A percentile compares a stretch with the other conserved stretches of the same genome.
Evolutionary conservation across 2,113 vertebrate species (phyloP).

Genomic region (Spea bombifrons): DNA sequence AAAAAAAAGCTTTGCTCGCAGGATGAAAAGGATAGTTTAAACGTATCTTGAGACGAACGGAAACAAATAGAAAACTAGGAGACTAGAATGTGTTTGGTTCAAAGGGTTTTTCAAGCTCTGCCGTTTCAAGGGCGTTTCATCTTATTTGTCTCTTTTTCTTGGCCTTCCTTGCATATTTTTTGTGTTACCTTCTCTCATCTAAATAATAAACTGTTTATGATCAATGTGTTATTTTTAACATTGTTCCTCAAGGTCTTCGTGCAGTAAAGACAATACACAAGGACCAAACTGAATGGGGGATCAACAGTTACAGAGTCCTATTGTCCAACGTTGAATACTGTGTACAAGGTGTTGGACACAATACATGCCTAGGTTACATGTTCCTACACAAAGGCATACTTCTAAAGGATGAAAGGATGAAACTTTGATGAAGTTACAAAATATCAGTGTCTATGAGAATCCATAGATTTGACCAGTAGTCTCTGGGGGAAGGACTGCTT

Average conservation of each 20-base stretch:
- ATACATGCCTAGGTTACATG: too few species aligned
- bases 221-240: slow-evolving; percentile 35
- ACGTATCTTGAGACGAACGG: slow-evolving; percentile 40
- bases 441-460: too few species aligned
- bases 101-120: slow-evolving; percentile 51
- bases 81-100: slow-evolving; percentile 44
- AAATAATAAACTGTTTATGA: slow-evolving; percentile 33
- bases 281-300: background rate
- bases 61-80: slow-evolving; percentile 14
- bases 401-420: too few species aligned
- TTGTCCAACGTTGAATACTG: too few species aligned
- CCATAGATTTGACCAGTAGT: too few species aligned
- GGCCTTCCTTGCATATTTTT: slow-evolving; percentile 41
- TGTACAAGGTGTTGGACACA: too few species aligned
- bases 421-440: too few species aligned
- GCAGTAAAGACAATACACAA: background rate
- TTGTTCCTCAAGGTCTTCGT: slow-evolving; percentile 38
- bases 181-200: slow-evolving; percentile 29
- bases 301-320: background rate
- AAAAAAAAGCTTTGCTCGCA: slow-evolving; percentile 45
- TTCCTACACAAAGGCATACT: too few species aligned
- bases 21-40: slow-evolving; percentile 52
- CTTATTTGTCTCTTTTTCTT: slow-evolving; percentile 9
- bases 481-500: too few species aligned
- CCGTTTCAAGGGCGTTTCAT: slow-evolving; percentile 52